Base-by-base conservation (phyloP, 2,113 vertebrate species). In the Misgurnus mizolepis region DNA sequence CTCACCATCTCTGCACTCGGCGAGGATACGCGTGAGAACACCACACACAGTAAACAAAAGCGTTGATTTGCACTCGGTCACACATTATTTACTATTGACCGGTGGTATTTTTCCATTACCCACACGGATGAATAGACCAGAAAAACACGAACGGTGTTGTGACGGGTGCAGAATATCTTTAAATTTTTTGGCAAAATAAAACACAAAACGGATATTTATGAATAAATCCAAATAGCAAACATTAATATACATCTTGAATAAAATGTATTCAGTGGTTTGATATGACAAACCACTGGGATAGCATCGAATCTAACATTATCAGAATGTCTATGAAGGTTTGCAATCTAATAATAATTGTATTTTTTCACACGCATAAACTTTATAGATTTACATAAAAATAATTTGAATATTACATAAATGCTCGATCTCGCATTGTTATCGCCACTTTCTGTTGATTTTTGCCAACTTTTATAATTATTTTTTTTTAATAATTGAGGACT, bases 41-140 rank as follows among this genome's bases (percentile, higher is more conserved):
- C 27, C 27, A 34, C 5, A 0, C 50, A 61, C 50, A 78, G 58
- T 74, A 56, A 68, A 75, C 66, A 79, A 6, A 68, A 69, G 69
- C 27, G 40, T 14, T 69, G 74, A 64, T 83, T 80, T 85, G 84
- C 80, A 73, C 84, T 53, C 77, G 64, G 40, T 64, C 50, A 22
- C 5, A 55, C 14, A 10, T 4, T 40, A 2, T 43, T 40, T 9
- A 14, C 56, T 8, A 40, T 4, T 55, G 43, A 66, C 18, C 18
- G 7, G 27, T n/a, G 7, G 80, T 50, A 11, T 12, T 82, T 79
- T 45, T 62, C 61, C 81, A 55, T 17, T 18, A 61, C 50, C 11
- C 8, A 27, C 9, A 27, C 41, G 7, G 10, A 62, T 56, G 55
- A 56, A 56, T 7, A 56, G 3, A 56, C 55, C 17, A n/a, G 15